Percentiles rank a stretch among this genome's conserved stretches.
Conservation (phyloP, 2,797 vertebrate species). For the Chelidonichthys spinosus region DNA sequence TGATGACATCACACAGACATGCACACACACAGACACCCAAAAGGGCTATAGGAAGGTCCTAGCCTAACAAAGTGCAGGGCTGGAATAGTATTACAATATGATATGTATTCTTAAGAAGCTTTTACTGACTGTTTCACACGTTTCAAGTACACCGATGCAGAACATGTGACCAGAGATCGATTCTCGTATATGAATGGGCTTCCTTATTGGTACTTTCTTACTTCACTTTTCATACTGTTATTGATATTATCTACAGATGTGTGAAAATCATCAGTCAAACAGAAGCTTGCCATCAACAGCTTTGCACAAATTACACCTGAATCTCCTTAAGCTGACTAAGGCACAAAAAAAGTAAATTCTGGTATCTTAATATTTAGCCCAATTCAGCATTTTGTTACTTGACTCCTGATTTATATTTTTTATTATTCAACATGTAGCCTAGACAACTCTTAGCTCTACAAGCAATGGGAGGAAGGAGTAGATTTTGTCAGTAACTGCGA, state of each 20-base stretch:
- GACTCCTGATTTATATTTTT: neutral
- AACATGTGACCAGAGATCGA: neutral
- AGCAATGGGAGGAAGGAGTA: too few relatives aligned
- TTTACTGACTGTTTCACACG: neutral
- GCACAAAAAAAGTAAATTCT: neutral
- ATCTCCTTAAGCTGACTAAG: neutral
- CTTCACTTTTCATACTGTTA: neutral
- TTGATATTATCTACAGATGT: neutral
- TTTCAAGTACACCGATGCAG: neutral
- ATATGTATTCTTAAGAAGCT: neutral
- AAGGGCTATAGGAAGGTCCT: constrained; percentile 8
- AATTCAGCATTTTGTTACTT: neutral
- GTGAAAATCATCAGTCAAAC: neutral
- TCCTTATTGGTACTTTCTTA: neutral
- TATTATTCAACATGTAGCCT: too few relatives aligned
- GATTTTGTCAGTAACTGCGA: too few relatives aligned
- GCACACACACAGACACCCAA: neutral
- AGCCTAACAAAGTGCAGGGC: neutral
- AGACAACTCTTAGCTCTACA: too few relatives aligned
- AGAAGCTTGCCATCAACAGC: neutral
- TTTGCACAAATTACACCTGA: neutral
- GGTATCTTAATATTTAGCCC: neutral
- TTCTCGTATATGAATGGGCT: neutral
- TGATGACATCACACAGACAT: constrained; percentile 33
- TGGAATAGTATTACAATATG: neutral